These are phyloP conservation scores for Zapornia atra DNA, from an alignment of 2,113 vertebrate species.

Conservation along the genomic window DNA sequence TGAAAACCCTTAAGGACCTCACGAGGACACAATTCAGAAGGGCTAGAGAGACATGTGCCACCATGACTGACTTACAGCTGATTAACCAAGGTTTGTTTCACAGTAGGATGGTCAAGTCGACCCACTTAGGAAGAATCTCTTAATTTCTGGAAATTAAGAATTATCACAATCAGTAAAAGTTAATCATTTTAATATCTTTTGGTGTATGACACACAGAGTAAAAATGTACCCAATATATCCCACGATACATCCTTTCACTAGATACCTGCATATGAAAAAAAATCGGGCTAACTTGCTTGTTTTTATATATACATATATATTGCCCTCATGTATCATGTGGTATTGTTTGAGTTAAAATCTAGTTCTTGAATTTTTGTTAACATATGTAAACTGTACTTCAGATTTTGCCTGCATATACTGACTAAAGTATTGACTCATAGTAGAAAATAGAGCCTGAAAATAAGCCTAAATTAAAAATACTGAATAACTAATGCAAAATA, in stretches of 20 bases:
- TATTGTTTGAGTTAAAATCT: background rate
- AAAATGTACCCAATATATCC: background rate
- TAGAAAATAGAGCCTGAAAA: background rate
- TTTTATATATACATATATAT: background rate
- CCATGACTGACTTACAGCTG: accelerated
- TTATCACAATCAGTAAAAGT: background rate
- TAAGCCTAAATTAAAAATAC: background rate
- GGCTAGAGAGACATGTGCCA: background rate
- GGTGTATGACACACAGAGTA: background rate
- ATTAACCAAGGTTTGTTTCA: background rate
- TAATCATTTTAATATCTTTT: background rate
- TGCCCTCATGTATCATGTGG: background rate
- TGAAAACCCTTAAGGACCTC: background rate
- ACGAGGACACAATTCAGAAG: background rate
- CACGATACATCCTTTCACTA: background rate
- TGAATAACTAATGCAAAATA: background rate
- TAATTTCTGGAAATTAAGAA: background rate
- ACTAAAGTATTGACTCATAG: background rate
- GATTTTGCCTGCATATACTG: background rate
- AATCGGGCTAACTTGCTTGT: background rate
- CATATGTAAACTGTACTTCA: background rate
- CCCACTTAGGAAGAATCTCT: background rate
- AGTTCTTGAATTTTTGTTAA: background rate
- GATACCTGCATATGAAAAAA: background rate
- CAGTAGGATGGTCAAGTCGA: background rate